Evolutionary conservation across 2,797 vertebrate genomes (phyloP), one percentile per base, ranked within the genome.

Genomic region (Sebastes taczanowskii): DNA sequence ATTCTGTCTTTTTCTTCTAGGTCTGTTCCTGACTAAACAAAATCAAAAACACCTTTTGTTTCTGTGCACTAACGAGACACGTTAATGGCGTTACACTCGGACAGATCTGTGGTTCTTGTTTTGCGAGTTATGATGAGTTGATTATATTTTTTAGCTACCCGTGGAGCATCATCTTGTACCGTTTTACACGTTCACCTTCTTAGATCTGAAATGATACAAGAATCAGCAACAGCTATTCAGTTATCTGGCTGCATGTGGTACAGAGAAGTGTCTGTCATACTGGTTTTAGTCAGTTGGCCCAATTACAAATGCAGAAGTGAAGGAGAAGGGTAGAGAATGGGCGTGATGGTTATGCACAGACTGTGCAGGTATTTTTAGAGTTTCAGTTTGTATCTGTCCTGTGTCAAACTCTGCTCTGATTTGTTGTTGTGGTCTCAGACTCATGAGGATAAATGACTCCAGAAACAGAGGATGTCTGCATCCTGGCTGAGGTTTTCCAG

Each of bases 31-130:
- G 14, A 55, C n/a, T 60, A 23, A 70, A 80, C n/a, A 23, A 81
- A 84, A 71, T 81, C 14, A 9, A 29, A 67, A 34, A 55, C 3
- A 78, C 25, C 1, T 20, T 25, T 49, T 56, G n/a, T 78, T 74
- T 83, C 35, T 38, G 38, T 73, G 38, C 71, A 77, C 64, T 62
- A 80, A 71, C 27, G 46, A 64, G 76, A 73, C 29, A 18, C 38
- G 67, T 64, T 66, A 27, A 52, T 25, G 6, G 34, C 5, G 55
- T 79, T 74, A 22, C 32, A 3, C 42, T n/a, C 14, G 4, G 35
- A 72, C 81, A 68, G 27, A 71, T 74, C 29, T 81, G 63, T 76
- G 66, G 81, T 84, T 70, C 34, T 74, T 71, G 27, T 83, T 71
- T 71, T 71, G 32, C 1, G n/a, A 76, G 14, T 71, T 72, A 27